Conservation (phyloP, 2,113 vertebrate genomes). For the Nasalis larvatus region DNA sequence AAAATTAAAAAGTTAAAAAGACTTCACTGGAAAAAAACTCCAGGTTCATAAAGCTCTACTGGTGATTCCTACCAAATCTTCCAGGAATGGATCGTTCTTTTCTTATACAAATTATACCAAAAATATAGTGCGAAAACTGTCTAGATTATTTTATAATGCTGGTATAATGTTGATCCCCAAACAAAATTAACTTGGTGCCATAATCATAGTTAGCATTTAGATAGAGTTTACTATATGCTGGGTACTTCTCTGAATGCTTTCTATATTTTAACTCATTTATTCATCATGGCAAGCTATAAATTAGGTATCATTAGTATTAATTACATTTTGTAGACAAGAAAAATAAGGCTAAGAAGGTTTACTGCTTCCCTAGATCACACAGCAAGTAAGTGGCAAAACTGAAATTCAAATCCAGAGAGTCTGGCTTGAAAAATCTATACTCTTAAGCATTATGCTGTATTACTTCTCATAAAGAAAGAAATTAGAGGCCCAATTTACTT, state of each 20-base stretch:
- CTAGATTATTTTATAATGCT: not conserved
- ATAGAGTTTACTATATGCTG: not conserved
- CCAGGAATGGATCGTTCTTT: not conserved
- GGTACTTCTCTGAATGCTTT: not conserved
- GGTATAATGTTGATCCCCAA: not conserved
- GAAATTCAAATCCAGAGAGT: not conserved
- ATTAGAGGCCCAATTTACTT: not conserved
- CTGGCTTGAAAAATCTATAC: not conserved
- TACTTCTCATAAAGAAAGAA: not conserved
- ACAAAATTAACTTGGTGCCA: not conserved
- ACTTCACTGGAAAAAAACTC: not conserved
- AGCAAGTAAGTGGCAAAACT: not conserved
- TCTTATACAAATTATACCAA: not conserved
- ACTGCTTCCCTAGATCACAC: not conserved
- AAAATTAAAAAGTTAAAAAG: slow-evolving; percentile 27
- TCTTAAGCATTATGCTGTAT: not conserved
- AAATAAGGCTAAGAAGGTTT: not conserved
- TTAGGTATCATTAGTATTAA: not conserved
- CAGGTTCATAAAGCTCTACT: not conserved
- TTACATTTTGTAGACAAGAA: not conserved
- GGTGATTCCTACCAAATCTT: slow-evolving; percentile 9
- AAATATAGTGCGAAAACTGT: not conserved
- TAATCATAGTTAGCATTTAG: not conserved
- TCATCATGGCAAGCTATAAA: not conserved
- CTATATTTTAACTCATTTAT: slow-evolving; percentile 19